Conservation (phyloP, 2,797 vertebrate species). For the Gastrophryne carolinensis region DNA sequence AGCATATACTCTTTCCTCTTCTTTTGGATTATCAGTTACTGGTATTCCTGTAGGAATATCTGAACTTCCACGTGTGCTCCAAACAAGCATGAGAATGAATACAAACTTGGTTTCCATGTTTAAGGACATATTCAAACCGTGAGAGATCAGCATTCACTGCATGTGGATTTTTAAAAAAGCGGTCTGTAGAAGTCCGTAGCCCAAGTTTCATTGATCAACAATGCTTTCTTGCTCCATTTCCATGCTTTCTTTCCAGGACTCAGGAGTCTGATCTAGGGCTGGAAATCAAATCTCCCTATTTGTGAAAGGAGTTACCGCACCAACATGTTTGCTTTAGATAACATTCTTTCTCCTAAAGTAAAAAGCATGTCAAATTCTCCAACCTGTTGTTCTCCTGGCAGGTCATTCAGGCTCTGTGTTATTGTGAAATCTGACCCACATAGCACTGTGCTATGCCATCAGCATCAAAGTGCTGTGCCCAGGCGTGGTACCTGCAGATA, state of each 20-base stretch:
- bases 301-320: neutral
- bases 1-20: conserved; percentile 70
- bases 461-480: neutral
- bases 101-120: conserved; percentile 26
- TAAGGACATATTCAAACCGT: too few species aligned
- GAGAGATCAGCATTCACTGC: too few species aligned
- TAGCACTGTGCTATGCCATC: neutral
- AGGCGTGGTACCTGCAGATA: conserved; percentile 18
- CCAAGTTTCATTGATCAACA: neutral
- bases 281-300: conserved; percentile 3
- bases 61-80: conserved; percentile 37
- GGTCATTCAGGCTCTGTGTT: neutral
- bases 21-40: conserved; percentile 40
- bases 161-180: too few species aligned
- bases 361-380: conserved; percentile 5
- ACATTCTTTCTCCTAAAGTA: conserved; percentile 12
- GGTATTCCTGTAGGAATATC: neutral
- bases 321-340: conserved; percentile 36
- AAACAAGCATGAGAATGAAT: conserved; percentile 44
- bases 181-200: too few species aligned
- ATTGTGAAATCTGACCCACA: conserved; percentile 28
- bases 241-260: neutral
- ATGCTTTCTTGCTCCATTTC: neutral
- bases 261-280: neutral
- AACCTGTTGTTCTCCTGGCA: neutral